Base-by-base conservation (phyloP, 1,140 invertebrate species). In the Tribolium castaneum region DNA sequence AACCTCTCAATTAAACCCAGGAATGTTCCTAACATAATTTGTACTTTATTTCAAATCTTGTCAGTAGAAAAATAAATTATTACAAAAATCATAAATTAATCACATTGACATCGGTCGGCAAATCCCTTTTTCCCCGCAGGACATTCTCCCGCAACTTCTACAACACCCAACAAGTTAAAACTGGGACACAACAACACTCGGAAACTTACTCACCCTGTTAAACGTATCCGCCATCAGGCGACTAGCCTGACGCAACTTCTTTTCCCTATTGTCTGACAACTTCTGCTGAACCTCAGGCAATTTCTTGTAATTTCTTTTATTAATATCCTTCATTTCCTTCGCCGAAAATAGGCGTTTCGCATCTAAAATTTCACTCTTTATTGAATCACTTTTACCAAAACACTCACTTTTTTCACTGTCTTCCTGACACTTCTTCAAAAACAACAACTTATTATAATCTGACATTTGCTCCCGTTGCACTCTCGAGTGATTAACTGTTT, bases 261-360 rank as follows among this genome's bases (percentile, higher is more conserved):
- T 77, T 56, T 83, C 75, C 50, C 78, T 76, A 13, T 82, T 56
- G 12, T 81, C 74, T 6, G 59, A 25, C 6, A 81, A 16, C 72
- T 84, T 85, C 34, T 83, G 66, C 77, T 82, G 80, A 10, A 86
- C 82, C 76, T 86, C 86, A 0, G 84, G 84, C 34, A 85, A 77
- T 79, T 85, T 86, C 71, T 83, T 78, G 56, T 85, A 86, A 66
- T 84, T 82, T 76, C 81, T 80, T 35, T 80, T 82, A 6, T 83
- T 86, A 6, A 84, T 82, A 52, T 83, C 76, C 77, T 83, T 85
- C 83, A 86, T 86, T 80, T 85, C 80, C 62, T 82, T 78, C 13
- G 81, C 79, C 4, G 83, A 78, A 76, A 84, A 86, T 35, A 85
- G 73, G 14, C 81, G 83, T 34, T 79, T 81, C 14, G 71, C 35